Evolutionary conservation across 2,797 vertebrate species (phyloP).

Genomic region (Lophotriccus pileatus): DNA sequence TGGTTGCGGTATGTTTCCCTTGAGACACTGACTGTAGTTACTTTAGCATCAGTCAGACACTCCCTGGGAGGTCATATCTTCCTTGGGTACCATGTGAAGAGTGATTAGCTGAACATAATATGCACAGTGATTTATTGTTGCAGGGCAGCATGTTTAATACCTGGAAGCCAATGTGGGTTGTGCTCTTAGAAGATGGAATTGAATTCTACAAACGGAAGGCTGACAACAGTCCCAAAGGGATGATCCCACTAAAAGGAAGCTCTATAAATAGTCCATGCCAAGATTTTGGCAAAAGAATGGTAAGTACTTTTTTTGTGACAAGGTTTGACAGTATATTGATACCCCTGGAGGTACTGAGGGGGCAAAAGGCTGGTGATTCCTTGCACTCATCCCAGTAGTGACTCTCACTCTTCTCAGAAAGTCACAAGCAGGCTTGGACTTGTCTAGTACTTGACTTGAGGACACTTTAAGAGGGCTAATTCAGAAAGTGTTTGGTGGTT

Average conservation of each 20-base stretch:
- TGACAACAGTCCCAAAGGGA: conserved; percentile 91
- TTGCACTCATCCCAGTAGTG: background rate
- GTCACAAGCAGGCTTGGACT: background rate
- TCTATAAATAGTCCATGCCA: conserved; percentile 86
- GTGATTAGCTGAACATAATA: background rate
- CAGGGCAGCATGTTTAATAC: conserved; percentile 91
- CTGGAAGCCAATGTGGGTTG: conserved; percentile 93
- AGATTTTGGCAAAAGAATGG: conserved; percentile 91
- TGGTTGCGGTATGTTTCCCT: background rate
- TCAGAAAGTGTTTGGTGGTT: background rate
- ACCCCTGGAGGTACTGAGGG: background rate
- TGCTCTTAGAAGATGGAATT: conserved; percentile 90
- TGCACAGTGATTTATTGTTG: background rate
- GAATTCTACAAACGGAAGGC: conserved; percentile 95
- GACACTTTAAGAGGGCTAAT: background rate
- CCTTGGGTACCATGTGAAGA: background rate
- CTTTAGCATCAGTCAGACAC: background rate
- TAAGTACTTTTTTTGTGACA: conserved; percentile 55
- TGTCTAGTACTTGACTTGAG: background rate
- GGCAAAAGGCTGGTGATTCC: background rate
- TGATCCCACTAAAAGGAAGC: conserved; percentile 91
- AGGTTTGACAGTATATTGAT: background rate
- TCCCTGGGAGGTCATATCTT: background rate
- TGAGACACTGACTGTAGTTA: background rate
- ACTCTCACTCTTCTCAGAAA: background rate